Conservation (phyloP, 2,797 vertebrate species). For the Clarias platycephalus region DNA sequence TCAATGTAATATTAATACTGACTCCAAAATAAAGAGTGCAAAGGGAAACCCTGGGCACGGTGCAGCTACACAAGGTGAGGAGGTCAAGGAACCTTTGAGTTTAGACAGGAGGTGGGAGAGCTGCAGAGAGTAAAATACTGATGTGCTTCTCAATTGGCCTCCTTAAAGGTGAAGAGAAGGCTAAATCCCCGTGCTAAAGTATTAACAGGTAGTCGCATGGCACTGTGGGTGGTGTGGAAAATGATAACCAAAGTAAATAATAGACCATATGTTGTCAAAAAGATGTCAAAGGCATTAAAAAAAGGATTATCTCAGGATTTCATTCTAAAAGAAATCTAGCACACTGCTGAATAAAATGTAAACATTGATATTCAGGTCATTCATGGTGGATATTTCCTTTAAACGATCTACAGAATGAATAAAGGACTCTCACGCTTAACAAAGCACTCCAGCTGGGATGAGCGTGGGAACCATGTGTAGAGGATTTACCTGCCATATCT, state of each 20-base stretch:
- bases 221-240: background rate
- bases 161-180: background rate
- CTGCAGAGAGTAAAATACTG: background rate
- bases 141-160: background rate
- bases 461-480: conserved; percentile 39
- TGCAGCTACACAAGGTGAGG: background rate
- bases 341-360: background rate
- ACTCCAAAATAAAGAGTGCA: background rate
- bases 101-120: background rate
- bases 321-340: background rate
- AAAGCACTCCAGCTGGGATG: conserved; percentile 56
- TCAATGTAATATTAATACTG: background rate
- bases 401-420: conserved; percentile 66
- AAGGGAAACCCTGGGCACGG: background rate
- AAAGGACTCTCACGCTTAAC: conserved; percentile 59
- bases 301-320: background rate
- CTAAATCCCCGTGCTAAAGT: background rate
- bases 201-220: background rate
- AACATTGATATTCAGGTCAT: background rate
- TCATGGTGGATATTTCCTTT: conserved; percentile 28
- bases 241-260: background rate
- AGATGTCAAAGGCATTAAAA: background rate
- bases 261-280: background rate
- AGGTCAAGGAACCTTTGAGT: background rate
- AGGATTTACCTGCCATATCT: background rate